A percentile compares a stretch with the other conserved stretches of the same genome.
Conservation (phyloP, 2,888 invertebrate species). For the Bombylius major region DNA sequence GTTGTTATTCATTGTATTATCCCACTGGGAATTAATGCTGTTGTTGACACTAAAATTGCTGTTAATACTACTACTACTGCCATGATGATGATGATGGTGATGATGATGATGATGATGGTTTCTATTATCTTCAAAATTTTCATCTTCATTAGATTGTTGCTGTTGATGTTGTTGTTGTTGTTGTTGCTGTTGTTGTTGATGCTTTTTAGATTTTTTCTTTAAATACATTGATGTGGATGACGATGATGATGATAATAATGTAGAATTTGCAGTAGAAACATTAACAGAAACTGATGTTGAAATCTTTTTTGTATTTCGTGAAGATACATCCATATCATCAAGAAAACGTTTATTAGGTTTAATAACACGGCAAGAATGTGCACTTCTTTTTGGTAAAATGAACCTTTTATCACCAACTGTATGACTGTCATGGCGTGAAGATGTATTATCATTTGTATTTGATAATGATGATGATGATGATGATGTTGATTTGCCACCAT, state of each 20-base stretch:
- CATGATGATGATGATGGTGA: neutral
- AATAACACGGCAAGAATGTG: slow-evolving; percentile 73
- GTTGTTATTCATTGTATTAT: slow-evolving; percentile 8
- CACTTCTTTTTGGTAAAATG: slow-evolving; percentile 67
- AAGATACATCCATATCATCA: slow-evolving; percentile 45
- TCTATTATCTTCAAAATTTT: neutral
- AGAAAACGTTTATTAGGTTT: slow-evolving; percentile 79
- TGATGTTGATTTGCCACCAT: neutral
- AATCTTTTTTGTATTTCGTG: slow-evolving; percentile 21
- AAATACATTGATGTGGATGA: neutral
- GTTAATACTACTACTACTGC: neutral
- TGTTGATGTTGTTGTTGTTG: neutral
- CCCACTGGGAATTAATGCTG: slow-evolving; percentile 23
- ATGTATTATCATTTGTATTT: neutral
- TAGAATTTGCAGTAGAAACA: neutral
- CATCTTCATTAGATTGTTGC: neutral
- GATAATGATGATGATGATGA: slow-evolving; percentile 26
- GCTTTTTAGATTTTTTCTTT: neutral
- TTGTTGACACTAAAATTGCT: slow-evolving; percentile 17
- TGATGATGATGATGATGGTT: neutral
- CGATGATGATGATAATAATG: neutral
- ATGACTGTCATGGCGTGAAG: slow-evolving; percentile 23
- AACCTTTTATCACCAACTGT: slow-evolving; percentile 39
- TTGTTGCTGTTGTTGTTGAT: neutral
- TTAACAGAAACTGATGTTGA: too few species aligned